phyloP scores from a whole-genome alignment of 2,113 vertebrate species.

The Bostrychus sinensis region DNA sequence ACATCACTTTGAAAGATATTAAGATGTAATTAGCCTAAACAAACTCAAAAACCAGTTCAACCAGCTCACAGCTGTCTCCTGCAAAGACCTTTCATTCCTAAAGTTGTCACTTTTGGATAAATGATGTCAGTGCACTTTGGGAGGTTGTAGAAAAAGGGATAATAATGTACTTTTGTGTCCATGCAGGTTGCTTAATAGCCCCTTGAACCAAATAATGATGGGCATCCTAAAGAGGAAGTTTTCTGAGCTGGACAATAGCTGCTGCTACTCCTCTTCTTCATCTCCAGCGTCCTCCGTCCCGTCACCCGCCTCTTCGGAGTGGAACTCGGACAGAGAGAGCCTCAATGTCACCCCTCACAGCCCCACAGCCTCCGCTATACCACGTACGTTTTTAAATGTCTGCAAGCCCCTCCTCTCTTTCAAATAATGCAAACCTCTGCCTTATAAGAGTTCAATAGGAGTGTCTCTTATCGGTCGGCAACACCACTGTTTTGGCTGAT shows the following conservation, averaged over 20 bases:
- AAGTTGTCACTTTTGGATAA: conserved; percentile 6
- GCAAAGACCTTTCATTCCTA: conserved; percentile 34
- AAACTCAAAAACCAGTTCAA: conserved; percentile 58
- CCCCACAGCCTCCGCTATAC: conserved; percentile 63
- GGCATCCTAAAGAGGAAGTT: conserved; percentile 90
- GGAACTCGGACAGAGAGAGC: conserved; percentile 83
- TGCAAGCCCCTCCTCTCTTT: conserved; percentile 21
- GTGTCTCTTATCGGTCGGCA: conserved; percentile 66
- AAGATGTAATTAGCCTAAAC: conserved; percentile 54
- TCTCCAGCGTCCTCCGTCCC: conserved; percentile 80
- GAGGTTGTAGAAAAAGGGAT: background rate
- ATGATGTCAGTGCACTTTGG: background rate
- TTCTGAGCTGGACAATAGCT: conserved; percentile 84
- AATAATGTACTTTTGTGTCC: conserved; percentile 23
- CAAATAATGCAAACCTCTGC: conserved; percentile 62
- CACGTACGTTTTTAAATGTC: conserved; percentile 80
- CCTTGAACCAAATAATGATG: conserved; percentile 79
- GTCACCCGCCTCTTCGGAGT: conserved; percentile 78
- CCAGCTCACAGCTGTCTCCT: conserved; percentile 26
- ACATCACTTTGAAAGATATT: conserved; percentile 27
- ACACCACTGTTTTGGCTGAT: conserved; percentile 55
- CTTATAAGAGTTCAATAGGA: conserved; percentile 61
- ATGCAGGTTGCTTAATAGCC: conserved; percentile 71
- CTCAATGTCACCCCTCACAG: conserved; percentile 55
- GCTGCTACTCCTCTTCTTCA: conserved; percentile 81